Base-by-base conservation (phyloP, 2,888 invertebrate genomes). In the Rhagium mordax region DNA sequence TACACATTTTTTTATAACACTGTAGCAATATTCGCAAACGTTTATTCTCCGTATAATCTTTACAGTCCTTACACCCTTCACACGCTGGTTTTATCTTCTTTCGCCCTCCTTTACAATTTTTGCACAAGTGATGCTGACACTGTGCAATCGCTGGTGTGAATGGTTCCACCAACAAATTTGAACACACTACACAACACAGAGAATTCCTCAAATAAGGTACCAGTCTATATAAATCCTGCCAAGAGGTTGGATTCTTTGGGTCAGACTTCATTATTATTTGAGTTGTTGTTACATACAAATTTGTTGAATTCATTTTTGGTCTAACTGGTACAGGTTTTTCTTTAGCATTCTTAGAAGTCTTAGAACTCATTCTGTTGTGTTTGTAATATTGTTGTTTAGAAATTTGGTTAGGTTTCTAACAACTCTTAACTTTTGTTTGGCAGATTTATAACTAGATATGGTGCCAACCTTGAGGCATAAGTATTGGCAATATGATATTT, bases 121-220 rank as follows among this genome's bases (percentile, higher is more conserved):
- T 93, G 87, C 97, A 97, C 48, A 97, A 94, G 88, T 96, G 95
- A 88, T 98, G 97, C 86, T 95, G 95, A 88, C 97, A 97, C 77
- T 92, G 92, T 3, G 93, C 92, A 81, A 92, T 93, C 18, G 91
- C 91, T 15, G 96, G 95, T 41, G 95, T 93, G 84, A 93, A 93
- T 5, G 97, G 97, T 84, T 95, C 94, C 79, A 93, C 93, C 70
- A 97, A 88, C 79, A 97, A 90, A 85, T 94, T 93, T 75, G 94
- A 94, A 88, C 98, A 98, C 69, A 97, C 96, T 70, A 94, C 95
- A 89, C 98, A 98, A 80, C 95, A 94, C 82, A 98, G 90, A 77
- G 95, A 94, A 87, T 96, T 95, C 72, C 96, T 91, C 85, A 97
- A 90, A 88, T 95, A 95, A 4, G 96, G 95, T 81, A 97, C 91